These are phyloP conservation scores for Molossus alvarezi DNA, from an alignment of 2,797 vertebrate species.

Conservation along the genomic window DNA sequence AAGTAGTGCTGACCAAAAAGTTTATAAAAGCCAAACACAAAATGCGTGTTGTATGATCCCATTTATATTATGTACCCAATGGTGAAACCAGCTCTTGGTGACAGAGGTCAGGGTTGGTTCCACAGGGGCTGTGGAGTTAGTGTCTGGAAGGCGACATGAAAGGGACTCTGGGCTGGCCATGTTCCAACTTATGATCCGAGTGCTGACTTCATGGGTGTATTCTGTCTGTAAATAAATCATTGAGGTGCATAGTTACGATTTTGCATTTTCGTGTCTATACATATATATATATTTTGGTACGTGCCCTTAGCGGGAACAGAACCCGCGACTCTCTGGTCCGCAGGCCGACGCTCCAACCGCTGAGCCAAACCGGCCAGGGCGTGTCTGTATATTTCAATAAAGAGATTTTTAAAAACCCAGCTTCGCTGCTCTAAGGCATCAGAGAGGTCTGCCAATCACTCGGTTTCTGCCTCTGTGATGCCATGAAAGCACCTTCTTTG, in stretches of 20 bases:
- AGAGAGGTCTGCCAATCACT: not conserved
- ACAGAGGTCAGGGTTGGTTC: not conserved
- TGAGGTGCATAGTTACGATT: not conserved
- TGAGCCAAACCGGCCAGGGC: no score
- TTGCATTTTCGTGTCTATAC: not conserved
- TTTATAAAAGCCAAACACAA: not conserved
- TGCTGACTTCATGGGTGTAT: not conserved
- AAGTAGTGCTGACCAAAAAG: not conserved
- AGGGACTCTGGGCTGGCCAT: not conserved
- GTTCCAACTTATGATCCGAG: not conserved
- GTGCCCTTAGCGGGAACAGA: no score
- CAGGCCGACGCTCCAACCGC: no score
- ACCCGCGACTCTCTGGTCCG: no score
- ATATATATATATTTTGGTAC: no score
- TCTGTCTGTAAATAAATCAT: not conserved
- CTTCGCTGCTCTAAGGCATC: not conserved
- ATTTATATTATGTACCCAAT: not conserved
- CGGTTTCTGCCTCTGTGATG: not conserved
- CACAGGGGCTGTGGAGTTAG: not conserved
- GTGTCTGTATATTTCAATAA: not conserved
- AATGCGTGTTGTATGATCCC: not conserved
- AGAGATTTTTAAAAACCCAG: not conserved
- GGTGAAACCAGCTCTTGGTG: not conserved
- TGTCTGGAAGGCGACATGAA: not conserved
- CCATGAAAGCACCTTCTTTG: not conserved